Evolutionary conservation across 2,113 vertebrate species (phyloP).

Genomic region (Oryzias javanicus): DNA sequence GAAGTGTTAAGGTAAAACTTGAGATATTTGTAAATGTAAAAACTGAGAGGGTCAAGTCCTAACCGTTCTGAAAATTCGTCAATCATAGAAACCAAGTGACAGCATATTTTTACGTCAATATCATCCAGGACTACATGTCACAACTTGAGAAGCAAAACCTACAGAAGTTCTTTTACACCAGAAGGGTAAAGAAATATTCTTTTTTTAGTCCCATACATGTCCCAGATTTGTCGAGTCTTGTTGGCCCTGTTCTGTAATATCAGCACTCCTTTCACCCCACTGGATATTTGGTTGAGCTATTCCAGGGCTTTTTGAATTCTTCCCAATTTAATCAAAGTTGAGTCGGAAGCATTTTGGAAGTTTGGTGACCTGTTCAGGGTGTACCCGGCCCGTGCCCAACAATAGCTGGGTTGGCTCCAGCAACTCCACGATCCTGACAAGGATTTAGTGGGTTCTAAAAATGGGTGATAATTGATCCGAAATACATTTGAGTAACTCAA

Average conservation of each 20-base stretch:
- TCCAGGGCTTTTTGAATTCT: slow-evolving; percentile 28
- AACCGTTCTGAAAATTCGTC: background rate
- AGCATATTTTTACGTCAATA: background rate
- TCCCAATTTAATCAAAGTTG: slow-evolving; percentile 2
- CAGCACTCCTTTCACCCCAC: slow-evolving; percentile 9
- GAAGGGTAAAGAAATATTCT: slow-evolving; percentile 8
- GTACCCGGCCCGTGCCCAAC: too few relatives aligned
- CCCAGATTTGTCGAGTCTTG: slow-evolving; percentile 51
- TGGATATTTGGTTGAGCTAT: slow-evolving; percentile 37
- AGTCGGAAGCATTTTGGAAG: too few relatives aligned
- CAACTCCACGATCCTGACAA: too few relatives aligned
- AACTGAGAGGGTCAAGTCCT: background rate
- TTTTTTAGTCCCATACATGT: slow-evolving; percentile 21
- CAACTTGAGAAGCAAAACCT: slow-evolving; percentile 22
- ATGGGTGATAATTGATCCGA: too few relatives aligned
- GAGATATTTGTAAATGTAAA: background rate
- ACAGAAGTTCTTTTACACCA: slow-evolving; percentile 22
- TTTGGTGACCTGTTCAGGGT: too few relatives aligned
- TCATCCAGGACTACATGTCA: background rate
- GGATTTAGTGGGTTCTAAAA: too few relatives aligned
- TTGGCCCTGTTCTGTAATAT: slow-evolving; percentile 59
- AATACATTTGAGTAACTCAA: too few relatives aligned
- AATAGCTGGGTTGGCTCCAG: too few relatives aligned
- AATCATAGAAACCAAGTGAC: background rate
- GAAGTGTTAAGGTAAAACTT: background rate